These are phyloP conservation scores for Lasioglossum pauxillum DNA, from an alignment of 2,888 invertebrate genomes.

Conservation along the genomic window DNA sequence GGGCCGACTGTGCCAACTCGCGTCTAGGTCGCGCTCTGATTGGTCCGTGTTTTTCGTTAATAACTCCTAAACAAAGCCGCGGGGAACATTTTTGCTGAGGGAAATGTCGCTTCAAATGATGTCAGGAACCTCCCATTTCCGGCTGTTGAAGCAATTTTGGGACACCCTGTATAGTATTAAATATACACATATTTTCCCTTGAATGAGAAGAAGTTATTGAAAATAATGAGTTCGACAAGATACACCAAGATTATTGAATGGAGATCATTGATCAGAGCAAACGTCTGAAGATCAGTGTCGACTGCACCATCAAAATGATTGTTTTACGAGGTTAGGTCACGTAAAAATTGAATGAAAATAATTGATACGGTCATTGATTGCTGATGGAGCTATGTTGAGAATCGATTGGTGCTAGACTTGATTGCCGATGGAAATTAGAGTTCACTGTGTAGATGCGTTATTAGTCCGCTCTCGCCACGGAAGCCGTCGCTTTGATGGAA, in stretches of 20 bases:
- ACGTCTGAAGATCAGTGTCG: neutral
- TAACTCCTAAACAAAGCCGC: too few species aligned
- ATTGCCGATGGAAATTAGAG: constrained; percentile 29
- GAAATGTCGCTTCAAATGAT: too few species aligned
- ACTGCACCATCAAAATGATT: neutral
- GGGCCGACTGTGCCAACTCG: too few species aligned
- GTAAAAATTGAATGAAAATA: neutral
- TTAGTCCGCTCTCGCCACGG: neutral
- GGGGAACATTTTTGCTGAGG: too few species aligned
- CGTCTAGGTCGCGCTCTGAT: too few species aligned
- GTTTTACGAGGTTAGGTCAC: neutral
- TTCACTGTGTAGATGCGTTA: neutral
- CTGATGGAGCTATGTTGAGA: neutral
- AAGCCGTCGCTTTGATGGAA: constrained; percentile 34
- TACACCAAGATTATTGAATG: neutral
- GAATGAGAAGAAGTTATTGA: neutral
- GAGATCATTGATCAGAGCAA: neutral
- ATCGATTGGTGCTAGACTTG: constrained; percentile 2
- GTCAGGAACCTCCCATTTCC: too few species aligned
- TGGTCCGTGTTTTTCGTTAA: too few species aligned
- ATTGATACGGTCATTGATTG: neutral
- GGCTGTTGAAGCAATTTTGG: too few species aligned
- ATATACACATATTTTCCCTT: too few species aligned
- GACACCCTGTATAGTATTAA: too few species aligned
- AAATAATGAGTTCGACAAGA: neutral